Conservation (phyloP, 1,140 invertebrate genomes). For the Vanessa atalanta region DNA sequence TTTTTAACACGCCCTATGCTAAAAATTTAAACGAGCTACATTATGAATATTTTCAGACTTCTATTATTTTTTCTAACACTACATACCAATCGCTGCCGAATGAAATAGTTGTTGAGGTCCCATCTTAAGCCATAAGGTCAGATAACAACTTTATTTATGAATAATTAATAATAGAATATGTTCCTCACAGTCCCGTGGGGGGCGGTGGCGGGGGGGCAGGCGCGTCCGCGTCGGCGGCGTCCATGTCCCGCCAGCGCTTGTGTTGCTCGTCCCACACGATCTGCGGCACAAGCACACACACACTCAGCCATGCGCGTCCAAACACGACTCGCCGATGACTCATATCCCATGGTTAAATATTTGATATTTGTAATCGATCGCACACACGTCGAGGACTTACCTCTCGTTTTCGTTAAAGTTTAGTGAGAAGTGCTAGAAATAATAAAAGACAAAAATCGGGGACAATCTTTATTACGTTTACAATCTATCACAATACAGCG, state of each 20-base stretch:
- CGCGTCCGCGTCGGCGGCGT: slow-evolving; percentile 85
- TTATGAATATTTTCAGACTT: no score
- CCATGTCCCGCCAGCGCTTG: slow-evolving; percentile 93
- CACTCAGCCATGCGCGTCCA: not conserved
- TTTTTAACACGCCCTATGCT: no score
- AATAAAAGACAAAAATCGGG: not conserved
- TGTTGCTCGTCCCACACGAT: slow-evolving; percentile 95
- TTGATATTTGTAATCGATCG: no score
- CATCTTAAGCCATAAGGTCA: no score
- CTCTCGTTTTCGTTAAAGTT: not conserved
- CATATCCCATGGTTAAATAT: no score
- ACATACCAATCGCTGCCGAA: no score
- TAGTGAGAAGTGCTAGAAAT: not conserved
- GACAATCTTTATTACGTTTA: not conserved
- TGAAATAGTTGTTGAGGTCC: no score
- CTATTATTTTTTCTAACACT: no score
- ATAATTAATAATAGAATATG: no score
- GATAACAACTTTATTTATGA: no score
- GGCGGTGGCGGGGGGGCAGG: slow-evolving; percentile 85
- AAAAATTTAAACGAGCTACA: no score
- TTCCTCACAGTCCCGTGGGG: slow-evolving; percentile 60
- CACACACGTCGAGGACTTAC: not conserved
- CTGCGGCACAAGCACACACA: slow-evolving; percentile 70
- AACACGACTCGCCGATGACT: not conserved
- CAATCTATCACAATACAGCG: no score